These are phyloP conservation scores for Butorides virescens DNA, from an alignment of 2,113 vertebrate genomes.

Conservation along the genomic window DNA sequence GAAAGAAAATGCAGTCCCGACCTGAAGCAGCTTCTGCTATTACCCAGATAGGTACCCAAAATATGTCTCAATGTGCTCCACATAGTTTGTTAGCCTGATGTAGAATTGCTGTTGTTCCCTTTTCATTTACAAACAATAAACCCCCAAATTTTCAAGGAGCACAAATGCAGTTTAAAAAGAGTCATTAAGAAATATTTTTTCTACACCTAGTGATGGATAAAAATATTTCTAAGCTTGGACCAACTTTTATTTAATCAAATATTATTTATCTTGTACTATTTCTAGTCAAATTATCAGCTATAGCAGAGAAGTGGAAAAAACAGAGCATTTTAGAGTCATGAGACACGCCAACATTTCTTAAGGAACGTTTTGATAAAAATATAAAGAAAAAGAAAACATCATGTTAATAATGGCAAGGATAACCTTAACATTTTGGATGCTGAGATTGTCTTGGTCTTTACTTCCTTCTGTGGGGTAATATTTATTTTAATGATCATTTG, in stretches of 20 bases:
- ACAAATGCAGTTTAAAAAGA: neutral
- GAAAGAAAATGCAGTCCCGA: neutral
- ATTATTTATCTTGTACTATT: neutral
- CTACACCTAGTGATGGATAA: neutral
- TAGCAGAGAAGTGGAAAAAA: neutral
- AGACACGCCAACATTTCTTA: neutral
- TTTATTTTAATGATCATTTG: neutral
- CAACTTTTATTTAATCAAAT: neutral
- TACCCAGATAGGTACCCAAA: neutral
- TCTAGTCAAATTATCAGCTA: neutral
- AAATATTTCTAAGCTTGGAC: neutral
- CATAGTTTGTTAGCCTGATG: neutral
- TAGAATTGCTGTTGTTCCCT: neutral
- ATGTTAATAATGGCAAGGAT: neutral
- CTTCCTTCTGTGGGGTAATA: neutral
- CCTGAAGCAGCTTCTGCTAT: neutral
- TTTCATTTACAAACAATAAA: neutral
- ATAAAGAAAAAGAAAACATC: neutral
- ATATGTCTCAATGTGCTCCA: neutral
- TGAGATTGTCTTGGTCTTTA: neutral
- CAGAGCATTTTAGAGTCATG: neutral
- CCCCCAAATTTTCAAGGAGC: neutral
- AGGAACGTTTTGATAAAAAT: neutral
- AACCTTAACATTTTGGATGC: neutral
- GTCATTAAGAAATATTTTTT: neutral